Conservation (phyloP, 1,140 invertebrate genomes). For the Papilio glaucus region DNA sequence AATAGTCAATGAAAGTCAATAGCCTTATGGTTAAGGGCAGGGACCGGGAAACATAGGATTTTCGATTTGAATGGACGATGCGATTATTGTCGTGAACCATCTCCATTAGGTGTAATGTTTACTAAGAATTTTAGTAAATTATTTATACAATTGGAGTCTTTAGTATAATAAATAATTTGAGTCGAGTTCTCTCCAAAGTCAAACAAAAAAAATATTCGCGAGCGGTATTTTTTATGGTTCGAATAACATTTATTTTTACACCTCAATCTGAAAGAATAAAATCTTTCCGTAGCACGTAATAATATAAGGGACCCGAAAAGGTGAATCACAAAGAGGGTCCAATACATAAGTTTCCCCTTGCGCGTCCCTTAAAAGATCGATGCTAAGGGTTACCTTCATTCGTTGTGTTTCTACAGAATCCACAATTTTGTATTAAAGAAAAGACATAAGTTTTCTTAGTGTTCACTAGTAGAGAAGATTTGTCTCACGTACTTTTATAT, state of each 20-base stretch:
- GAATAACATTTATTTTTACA: slow-evolving; percentile 21
- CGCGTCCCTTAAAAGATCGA: slow-evolving; percentile 4
- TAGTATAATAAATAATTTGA: not conserved
- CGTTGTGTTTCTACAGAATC: not conserved
- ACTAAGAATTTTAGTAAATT: too few species aligned
- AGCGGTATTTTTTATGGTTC: slow-evolving; percentile 13
- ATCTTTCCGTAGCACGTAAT: slow-evolving; percentile 15
- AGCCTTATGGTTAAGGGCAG: too few species aligned
- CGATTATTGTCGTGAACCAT: too few species aligned
- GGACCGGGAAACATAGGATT: too few species aligned
- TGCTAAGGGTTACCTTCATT: not conserved
- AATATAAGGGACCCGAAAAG: slow-evolving; percentile 8
- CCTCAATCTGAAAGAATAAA: slow-evolving; percentile 16
- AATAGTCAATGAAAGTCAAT: not conserved
- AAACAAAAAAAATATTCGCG: not conserved
- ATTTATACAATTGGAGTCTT: too few species aligned
- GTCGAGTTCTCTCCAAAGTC: not conserved
- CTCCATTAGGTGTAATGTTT: too few species aligned
- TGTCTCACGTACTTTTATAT: not conserved
- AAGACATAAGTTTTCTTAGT: not conserved
- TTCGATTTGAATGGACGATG: too few species aligned
- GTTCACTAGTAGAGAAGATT: not conserved
- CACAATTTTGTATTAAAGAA: not conserved
- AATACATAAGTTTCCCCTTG: not conserved
- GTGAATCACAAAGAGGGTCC: slow-evolving; percentile 8